These are phyloP conservation scores for Mobula hypostoma DNA, from an alignment of 2,113 vertebrate species.

Conservation along the genomic window DNA sequence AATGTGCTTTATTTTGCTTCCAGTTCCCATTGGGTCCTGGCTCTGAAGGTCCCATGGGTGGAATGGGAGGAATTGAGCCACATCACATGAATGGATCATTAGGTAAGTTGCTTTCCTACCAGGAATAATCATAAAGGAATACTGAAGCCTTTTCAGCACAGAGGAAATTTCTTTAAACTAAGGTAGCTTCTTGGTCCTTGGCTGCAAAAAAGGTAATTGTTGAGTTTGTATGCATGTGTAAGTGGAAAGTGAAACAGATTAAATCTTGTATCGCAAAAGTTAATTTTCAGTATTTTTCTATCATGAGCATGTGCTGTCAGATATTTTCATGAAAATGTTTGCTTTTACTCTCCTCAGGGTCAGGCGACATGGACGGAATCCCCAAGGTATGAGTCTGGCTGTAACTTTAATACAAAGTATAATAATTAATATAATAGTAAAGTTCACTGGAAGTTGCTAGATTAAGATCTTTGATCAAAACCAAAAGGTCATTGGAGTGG, in stretches of 20 bases:
- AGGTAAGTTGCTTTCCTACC: constrained; percentile 56
- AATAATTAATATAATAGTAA: not conserved
- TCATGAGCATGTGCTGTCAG: not conserved
- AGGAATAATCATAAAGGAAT: not conserved
- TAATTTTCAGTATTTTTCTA: not conserved
- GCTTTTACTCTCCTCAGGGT: constrained; percentile 60
- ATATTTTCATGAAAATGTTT: constrained; percentile 23
- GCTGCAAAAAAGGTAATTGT: not conserved
- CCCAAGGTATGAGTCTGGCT: constrained; percentile 77
- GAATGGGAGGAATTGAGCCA: constrained; percentile 97
- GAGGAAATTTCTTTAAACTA: not conserved
- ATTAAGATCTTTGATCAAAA: not conserved
- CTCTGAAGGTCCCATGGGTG: constrained; percentile 92
- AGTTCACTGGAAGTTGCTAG: not conserved
- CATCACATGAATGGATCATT: constrained; percentile 96
- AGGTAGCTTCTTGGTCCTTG: not conserved
- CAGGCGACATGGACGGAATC: constrained; percentile 96
- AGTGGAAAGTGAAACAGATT: not conserved
- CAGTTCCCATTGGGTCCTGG: constrained; percentile 96
- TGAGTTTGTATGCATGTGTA: not conserved
- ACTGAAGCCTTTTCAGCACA: not conserved
- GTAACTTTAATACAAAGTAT: not conserved
- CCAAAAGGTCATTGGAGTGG: not conserved
- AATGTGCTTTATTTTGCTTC: not conserved
- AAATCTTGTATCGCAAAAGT: too few species aligned